These are phyloP conservation scores for Australoheros facetus DNA, from an alignment of 2,797 vertebrate species.

Conservation along the genomic window DNA sequence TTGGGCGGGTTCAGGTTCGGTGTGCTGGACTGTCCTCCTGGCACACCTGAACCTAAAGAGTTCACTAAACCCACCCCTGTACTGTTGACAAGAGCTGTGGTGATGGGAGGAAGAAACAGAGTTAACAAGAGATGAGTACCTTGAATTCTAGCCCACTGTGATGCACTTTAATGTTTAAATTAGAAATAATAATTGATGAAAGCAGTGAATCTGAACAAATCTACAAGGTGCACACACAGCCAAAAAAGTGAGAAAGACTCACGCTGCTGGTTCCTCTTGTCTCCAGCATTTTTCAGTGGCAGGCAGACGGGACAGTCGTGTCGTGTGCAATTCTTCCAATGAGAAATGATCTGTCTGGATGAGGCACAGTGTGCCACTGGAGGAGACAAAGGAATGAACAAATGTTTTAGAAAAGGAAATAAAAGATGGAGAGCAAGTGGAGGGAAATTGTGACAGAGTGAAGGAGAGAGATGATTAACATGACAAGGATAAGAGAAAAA, in stretches of 20 bases:
- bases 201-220: background rate
- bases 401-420: slow-evolving; percentile 17
- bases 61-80: slow-evolving; percentile 88
- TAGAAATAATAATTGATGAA: background rate
- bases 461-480: slow-evolving; percentile 28
- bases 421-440: slow-evolving; percentile 6
- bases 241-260: slow-evolving; percentile 66
- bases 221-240: background rate
- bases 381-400: slow-evolving; percentile 14
- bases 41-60: slow-evolving; percentile 83
- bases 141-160: background rate
- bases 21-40: slow-evolving; percentile 87
- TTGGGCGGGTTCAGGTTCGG: slow-evolving; percentile 89
- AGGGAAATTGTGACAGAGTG: slow-evolving; percentile 11
- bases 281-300: slow-evolving; percentile 96
- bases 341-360: slow-evolving; percentile 99
- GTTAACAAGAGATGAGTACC: background rate
- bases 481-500: slow-evolving; percentile 14
- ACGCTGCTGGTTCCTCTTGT: slow-evolving; percentile 98
- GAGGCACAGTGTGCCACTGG: slow-evolving; percentile 97
- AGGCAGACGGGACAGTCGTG: slow-evolving; percentile 98
- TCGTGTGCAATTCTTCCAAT: slow-evolving; percentile 99
- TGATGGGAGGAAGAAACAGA: background rate
- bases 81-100: slow-evolving; percentile 89
- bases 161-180: background rate